Conservation (phyloP, 2,888 invertebrate species). For the Anodontia alba region DNA sequence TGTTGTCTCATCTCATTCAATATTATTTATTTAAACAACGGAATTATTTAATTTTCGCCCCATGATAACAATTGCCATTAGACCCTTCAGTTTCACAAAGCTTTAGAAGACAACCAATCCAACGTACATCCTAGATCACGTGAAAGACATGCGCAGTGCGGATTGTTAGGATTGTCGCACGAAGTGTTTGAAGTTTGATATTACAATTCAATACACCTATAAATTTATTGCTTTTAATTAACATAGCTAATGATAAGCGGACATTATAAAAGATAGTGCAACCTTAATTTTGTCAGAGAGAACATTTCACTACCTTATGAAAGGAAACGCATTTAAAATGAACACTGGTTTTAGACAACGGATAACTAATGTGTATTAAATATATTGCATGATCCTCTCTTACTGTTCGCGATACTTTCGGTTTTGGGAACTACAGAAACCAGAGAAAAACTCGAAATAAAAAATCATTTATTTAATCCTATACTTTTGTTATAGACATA, state of each 20-base stretch:
- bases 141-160: not conserved
- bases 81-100: not conserved
- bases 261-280: not conserved
- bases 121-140: not conserved
- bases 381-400: too few species aligned
- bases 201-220: conserved; percentile 7
- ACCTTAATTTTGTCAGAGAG: not conserved
- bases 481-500: too few species aligned
- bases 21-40: conserved; percentile 17
- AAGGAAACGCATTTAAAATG: too few species aligned
- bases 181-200: conserved; percentile 15
- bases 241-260: not conserved
- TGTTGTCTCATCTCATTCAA: not conserved
- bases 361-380: too few species aligned
- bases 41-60: conserved; percentile 19
- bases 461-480: too few species aligned
- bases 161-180: not conserved
- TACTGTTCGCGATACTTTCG: too few species aligned
- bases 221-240: conserved; percentile 13
- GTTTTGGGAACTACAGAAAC: too few species aligned
- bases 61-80: conserved; percentile 2
- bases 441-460: too few species aligned
- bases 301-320: not conserved
- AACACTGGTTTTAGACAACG: too few species aligned
- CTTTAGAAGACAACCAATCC: not conserved